phyloP scores from a whole-genome alignment of 2,797 vertebrate genomes.

The Yasuhikotakia modesta region DNA sequence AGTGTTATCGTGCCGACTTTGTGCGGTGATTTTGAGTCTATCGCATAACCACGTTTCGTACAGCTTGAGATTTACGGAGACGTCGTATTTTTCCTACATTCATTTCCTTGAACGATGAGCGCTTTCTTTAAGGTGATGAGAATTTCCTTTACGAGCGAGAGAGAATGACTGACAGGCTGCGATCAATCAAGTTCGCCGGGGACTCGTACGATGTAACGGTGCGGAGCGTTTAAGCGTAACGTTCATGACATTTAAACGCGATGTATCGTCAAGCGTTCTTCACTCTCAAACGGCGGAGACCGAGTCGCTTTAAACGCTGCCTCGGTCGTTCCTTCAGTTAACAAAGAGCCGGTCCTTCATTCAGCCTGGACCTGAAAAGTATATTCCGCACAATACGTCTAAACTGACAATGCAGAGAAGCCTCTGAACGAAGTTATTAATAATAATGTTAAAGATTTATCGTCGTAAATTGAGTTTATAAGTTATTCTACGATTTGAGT shows the following conservation, averaged over 20 bases:
- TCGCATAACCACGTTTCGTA: not conserved
- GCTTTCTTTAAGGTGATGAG: not conserved
- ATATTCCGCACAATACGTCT: not conserved
- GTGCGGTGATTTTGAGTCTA: slow-evolving; percentile 47
- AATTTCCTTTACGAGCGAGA: not conserved
- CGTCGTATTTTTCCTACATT: not conserved
- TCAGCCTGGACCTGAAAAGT: not conserved
- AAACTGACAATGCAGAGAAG: not conserved
- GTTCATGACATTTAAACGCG: not conserved
- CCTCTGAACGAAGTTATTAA: no score
- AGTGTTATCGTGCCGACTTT: slow-evolving; percentile 40
- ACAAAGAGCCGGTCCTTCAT: not conserved
- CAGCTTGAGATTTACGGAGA: not conserved
- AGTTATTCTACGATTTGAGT: not conserved
- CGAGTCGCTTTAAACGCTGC: not conserved
- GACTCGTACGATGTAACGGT: not conserved
- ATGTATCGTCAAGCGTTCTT: not conserved
- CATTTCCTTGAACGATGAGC: not conserved
- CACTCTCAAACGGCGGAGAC: not conserved
- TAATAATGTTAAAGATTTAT: no score
- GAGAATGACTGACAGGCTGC: not conserved
- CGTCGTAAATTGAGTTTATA: not conserved
- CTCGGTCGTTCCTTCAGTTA: not conserved
- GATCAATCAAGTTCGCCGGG: not conserved
- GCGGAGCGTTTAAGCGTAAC: not conserved